Percentiles rank a stretch among this genome's conserved stretches.
Conservation (phyloP, 1,140 invertebrate species). For the Papilio polytes region DNA sequence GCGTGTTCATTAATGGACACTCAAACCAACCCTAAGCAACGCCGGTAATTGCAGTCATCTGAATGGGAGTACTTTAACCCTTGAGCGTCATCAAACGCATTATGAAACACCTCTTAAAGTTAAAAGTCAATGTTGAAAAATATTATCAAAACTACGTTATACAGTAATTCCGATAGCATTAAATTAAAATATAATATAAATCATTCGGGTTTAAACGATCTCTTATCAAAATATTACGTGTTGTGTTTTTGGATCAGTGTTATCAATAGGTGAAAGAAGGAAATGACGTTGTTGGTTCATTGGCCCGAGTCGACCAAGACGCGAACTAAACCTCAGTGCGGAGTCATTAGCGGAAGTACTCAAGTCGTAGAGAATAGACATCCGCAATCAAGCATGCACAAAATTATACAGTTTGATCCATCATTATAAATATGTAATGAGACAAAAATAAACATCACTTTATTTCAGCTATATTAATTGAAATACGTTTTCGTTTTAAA, state of each 20-base stretch:
- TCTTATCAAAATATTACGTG: not conserved
- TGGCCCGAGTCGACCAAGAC: constrained; percentile 57
- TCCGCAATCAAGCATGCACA: constrained; percentile 35
- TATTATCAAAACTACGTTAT: not conserved
- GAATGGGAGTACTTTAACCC: not conserved
- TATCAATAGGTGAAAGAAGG: constrained; percentile 67
- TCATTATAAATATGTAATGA: constrained; percentile 2
- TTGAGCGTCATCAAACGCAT: constrained; percentile 14
- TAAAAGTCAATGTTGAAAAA: not conserved
- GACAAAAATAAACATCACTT: not conserved
- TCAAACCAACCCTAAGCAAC: constrained; percentile 16
- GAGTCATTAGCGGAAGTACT: constrained; percentile 61
- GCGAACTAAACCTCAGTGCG: constrained; percentile 42
- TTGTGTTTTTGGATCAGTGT: constrained; percentile 47
- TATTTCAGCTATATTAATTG: not conserved
- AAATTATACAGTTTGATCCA: constrained; percentile 3
- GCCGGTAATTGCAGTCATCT: constrained; percentile 28
- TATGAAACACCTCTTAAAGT: constrained; percentile 9
- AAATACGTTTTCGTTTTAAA: not conserved
- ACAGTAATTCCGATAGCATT: not conserved
- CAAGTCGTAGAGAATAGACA: constrained; percentile 52
- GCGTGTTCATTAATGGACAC: constrained; percentile 9
- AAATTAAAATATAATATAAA: not conserved
- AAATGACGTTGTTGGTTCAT: constrained; percentile 72
- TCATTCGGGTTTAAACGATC: not conserved